A percentile compares a stretch with the other conserved stretches of the same genome.
These are phyloP conservation scores for Toxonevra muliebris DNA, from an alignment of 2,888 invertebrate species.

Conservation along the genomic window DNA sequence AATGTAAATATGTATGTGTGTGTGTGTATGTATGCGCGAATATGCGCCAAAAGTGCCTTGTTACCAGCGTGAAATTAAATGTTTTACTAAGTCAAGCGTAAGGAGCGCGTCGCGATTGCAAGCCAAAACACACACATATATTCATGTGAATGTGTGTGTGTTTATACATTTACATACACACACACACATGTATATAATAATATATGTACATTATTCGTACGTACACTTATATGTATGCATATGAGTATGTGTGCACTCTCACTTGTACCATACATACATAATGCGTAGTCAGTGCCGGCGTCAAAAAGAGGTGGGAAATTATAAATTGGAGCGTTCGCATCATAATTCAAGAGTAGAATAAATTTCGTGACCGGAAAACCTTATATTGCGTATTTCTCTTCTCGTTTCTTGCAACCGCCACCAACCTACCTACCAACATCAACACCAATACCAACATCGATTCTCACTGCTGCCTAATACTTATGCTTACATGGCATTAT, in stretches of 20 bases:
- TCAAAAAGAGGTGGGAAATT: slow-evolving; percentile 8
- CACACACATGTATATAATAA: no score
- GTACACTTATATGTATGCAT: no score
- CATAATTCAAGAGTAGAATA: slow-evolving; percentile 19
- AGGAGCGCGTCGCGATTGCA: neutral
- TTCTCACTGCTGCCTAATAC: no score
- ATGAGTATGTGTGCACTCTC: neutral
- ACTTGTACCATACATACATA: neutral
- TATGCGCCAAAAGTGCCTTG: neutral
- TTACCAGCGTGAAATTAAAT: neutral
- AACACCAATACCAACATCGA: neutral
- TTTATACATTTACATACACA: no score
- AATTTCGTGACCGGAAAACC: slow-evolving; percentile 26
- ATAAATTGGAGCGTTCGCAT: slow-evolving; percentile 18
- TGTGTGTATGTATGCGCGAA: neutral
- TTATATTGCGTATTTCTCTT: slow-evolving; percentile 14
- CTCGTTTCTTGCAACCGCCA: neutral
- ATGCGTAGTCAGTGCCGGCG: neutral
- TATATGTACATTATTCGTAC: no score
- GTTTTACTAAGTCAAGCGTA: slow-evolving; percentile 1
- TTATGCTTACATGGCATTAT: no score
- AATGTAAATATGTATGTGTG: no score
- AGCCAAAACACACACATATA: neutral
- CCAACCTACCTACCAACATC: no score
- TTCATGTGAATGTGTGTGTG: no score